Evolutionary conservation across 2,797 vertebrate genomes (phyloP).

Genomic region (Sebastes jordani): DNA sequence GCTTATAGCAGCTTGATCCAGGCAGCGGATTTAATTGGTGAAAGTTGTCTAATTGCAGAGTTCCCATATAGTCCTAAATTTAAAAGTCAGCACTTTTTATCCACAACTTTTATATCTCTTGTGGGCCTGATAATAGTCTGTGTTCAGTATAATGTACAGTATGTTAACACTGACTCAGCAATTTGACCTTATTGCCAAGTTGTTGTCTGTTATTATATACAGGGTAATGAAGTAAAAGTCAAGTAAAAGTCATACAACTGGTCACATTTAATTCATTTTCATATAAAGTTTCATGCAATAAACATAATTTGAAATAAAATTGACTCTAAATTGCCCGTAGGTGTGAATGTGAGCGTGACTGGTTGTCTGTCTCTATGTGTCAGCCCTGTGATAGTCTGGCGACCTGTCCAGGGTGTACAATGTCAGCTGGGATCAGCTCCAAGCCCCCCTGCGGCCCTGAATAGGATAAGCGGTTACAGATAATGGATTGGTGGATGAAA

Average conservation of each 20-base stretch:
- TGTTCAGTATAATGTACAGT: background rate
- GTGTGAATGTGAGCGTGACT: no score
- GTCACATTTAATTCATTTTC: background rate
- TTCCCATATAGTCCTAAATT: conserved; percentile 11
- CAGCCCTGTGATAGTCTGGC: no score
- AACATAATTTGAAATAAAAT: background rate
- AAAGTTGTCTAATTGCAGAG: conserved; percentile 26
- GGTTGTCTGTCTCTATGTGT: no score
- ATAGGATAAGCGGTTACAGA: no score
- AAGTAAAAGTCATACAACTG: background rate
- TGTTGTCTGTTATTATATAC: background rate
- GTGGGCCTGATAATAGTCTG: background rate
- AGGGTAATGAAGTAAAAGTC: background rate
- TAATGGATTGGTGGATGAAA: background rate
- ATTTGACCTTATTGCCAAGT: background rate
- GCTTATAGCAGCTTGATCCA: conserved; percentile 25
- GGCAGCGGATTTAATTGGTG: conserved; percentile 27
- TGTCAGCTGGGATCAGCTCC: no score
- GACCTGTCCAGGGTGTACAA: no score
- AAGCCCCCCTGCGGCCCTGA: no score
- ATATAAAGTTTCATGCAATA: background rate
- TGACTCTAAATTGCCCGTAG: no score
- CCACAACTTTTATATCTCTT: background rate
- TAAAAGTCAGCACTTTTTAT: conserved; percentile 13
- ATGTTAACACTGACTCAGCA: background rate